Base-by-base conservation (phyloP, 2,888 invertebrate species). In the Oxyteleia sp. region DNA sequence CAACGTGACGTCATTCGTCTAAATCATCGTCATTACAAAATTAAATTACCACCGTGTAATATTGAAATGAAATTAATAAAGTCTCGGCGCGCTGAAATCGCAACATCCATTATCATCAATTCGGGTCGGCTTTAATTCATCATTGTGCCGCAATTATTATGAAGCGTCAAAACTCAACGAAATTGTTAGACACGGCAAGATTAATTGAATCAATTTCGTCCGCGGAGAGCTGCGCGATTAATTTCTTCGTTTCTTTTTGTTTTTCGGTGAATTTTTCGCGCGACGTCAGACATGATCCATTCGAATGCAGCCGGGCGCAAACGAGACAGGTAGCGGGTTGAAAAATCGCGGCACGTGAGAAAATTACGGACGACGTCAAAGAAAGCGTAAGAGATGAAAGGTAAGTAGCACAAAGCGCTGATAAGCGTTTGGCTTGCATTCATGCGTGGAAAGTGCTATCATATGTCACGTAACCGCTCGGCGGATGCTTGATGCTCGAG, bases 21-120 rank as follows among this genome's bases (percentile, higher is more conserved):
- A 69, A 78, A 78, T 69, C 61, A 69, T 53, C 29, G 45, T 63
- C 32, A 49, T 78, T 61, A 23, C 53, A 18, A 4, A 59, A 57
- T 59, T 61, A 49, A 41, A 76, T 29, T 29, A 26, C 61, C 53
- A 10, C 35, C 35, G 26, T 63, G 29, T 63, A 71, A 71, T 63
- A 79, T 61, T 49, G 64, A 79, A 71, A 79, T 51, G 41, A 71
- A 79, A 79, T 79, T 63, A 71, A 71, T 71, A 79, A 79, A 71
- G 23, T 45, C 35, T 53, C 20, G 57, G 64, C 47, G 35, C 57
- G 45, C 26, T 35, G 41, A 53, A 68, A 53, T 68, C 47, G 45
- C 47, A 75, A 32, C 64, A 76, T 79, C 71, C 79, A 79, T 79
- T 79, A 79, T 64, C 79, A 79, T 79, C 55, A 51, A 53, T 64